Evolutionary conservation across 1,140 invertebrate genomes (phyloP), one percentile per base, ranked within the genome.

Genomic region (Schlechtendalia chinensis): DNA sequence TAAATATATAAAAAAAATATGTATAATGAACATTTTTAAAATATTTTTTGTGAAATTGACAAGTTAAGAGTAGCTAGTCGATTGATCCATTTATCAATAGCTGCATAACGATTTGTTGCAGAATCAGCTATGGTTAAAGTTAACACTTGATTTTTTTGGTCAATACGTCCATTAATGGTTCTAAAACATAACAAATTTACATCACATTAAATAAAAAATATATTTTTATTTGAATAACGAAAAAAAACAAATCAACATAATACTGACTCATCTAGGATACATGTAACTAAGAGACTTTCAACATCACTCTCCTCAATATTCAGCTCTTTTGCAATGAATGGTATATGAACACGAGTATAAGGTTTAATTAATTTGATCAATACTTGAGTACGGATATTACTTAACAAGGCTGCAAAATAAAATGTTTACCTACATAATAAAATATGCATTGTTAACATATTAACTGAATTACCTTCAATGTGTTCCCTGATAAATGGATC

Each of bases 401-500:
- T 89, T 65, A 99, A 87, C 50, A 99, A 88, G 89, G 99, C 98
- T 92, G 84, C 82, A 89, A 87, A 81, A 81, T 81, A 50, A 50
- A 12, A 50, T 6, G 12, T 50, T 12, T 11, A 12, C 5, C 14
- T 6, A 12, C 12, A 50, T 8, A 12, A 12, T 50, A 22, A 50
- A n/a, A 19, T 32, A 53, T n/a, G 19, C 39, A 79, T 47, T 27
- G 3, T 39, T 27, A 65, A 27, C 19, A 27, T 6, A 16, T 24
- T 4, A 29, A n/a, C n/a, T n/a, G n/a, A n/a, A n/a, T 63, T 85
- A 91, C 90, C 91, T 91, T 99, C 98, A 86, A 99, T 99, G 85
- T 99, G 97, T 87, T 99, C 98, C 84, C 96, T 89, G 84, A 99
- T 99, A 86, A 99, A 99, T 10, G 96, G 96, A 89, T 99, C 98